A percentile compares a stretch with the other conserved stretches of the same genome.
Conservation (phyloP, 2,888 invertebrate species). For the Holacanthella duospinosa region DNA sequence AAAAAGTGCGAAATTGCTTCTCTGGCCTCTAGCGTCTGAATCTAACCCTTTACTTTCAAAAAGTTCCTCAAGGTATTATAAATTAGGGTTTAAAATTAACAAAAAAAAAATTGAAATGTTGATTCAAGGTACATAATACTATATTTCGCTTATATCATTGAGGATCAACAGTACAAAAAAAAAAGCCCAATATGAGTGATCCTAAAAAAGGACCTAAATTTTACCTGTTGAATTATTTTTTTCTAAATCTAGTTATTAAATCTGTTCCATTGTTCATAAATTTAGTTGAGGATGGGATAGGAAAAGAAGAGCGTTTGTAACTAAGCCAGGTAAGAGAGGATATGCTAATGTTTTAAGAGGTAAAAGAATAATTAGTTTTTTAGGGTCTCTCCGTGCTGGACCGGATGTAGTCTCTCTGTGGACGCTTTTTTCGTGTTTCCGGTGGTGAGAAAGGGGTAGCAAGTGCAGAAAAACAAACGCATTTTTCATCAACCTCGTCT, state of each 20-base stretch:
- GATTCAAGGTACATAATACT: no score
- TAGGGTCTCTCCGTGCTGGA: not conserved
- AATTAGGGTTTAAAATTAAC: no score
- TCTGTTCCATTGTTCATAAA: not conserved
- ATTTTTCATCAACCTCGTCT: not conserved
- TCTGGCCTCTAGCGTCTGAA: no score
- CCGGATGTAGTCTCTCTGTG: constrained; percentile 2
- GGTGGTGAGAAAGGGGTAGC: not conserved
- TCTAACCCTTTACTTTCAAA: no score
- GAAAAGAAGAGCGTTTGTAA: not conserved
- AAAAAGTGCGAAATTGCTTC: no score
- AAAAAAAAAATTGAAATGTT: no score
- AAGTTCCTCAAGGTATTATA: no score
- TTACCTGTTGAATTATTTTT: no score
- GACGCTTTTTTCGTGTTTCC: constrained; percentile 2
- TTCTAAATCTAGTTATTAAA: not conserved
- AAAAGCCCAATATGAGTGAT: not conserved
- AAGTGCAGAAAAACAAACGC: not conserved
- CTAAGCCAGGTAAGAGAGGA: not conserved
- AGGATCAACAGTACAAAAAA: no score
- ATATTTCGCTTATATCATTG: no score
- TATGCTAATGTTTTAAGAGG: not conserved
- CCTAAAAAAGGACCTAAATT: not conserved
- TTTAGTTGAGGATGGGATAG: not conserved
- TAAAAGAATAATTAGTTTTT: constrained; percentile 9